Evolutionary conservation across 2,797 vertebrate genomes (phyloP), one percentile per base, ranked within the genome.

Genomic region (Peromyscus eremicus): DNA sequence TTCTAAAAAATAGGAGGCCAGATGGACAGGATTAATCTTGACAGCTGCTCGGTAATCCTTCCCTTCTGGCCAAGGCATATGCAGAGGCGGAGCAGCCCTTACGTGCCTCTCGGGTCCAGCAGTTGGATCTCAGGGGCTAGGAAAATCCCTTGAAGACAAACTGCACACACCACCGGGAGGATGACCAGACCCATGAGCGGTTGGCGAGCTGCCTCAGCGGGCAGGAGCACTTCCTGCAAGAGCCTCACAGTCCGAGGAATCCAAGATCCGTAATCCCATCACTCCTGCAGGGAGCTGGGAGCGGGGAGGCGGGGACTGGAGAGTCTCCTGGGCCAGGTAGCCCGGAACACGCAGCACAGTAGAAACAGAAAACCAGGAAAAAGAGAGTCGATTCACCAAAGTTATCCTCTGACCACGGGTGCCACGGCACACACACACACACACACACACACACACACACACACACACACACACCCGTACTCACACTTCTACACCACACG

Each of bases 1-100:
- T 43, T 68, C 85, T 86, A 55, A 90, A 82, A 79, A 94, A 91
- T 83, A 79, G 2, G 68, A 87, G 62, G 66, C 92, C 85, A 95
- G 95, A 80, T 94, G 89, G 95, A 49, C 6, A 3, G 43, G 89
- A 70, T 87, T 90, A 83, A 76, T 92, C 68, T 43, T 66, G 57
- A 43, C 92, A 92, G 57, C 87, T 37, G 7, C 71, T 55, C 57
- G 25, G n/a, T 84, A 86, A 91, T 87, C 81, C 75, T 2, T 62
- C 6, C 13, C 11, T 55, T 75, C 70, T 49, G 19, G 76, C 55
- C 83, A n/a, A 37, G 37, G 60, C 70, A 25, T 55, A 17, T 23
- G 79, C 49, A 77, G 60, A 71, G 21, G 77, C 40, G 27, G 49
- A 25, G 40, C 0, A 0, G 40, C 60, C 60, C 57, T 37, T 21